phyloP scores from a whole-genome alignment of 2,113 vertebrate species.

The Sterna hirundo region DNA sequence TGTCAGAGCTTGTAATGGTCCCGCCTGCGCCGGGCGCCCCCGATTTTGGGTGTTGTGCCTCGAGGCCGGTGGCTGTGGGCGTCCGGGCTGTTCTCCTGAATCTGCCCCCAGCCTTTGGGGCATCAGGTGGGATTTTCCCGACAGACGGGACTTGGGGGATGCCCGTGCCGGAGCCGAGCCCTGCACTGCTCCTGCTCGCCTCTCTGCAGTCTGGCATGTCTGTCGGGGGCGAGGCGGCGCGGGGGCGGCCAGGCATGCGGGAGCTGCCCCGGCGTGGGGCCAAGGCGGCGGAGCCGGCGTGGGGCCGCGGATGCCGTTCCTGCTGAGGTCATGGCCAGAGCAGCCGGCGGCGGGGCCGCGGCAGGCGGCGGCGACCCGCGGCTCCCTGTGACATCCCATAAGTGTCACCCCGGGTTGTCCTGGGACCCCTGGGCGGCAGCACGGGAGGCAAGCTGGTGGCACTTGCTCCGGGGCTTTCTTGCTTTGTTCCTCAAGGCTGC shows the following conservation, averaged over 20 bases:
- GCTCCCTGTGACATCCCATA: accelerated
- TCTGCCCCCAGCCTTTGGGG: neutral
- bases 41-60: accelerated
- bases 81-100: neutral
- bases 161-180: neutral
- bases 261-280: neutral
- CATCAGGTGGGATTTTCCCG: accelerated
- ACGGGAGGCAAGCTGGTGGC: accelerated
- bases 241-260: neutral
- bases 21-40: neutral
- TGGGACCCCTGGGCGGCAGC: accelerated
- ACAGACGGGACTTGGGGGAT: neutral
- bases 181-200: neutral
- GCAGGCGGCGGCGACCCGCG: too few relatives aligned
- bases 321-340: neutral
- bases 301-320: neutral
- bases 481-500: accelerated
- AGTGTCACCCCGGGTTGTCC: neutral
- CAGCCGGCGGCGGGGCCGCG: neutral
- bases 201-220: neutral
- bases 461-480: accelerated
- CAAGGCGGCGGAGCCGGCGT: too few relatives aligned
- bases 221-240: neutral
- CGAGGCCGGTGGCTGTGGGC: neutral
- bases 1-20: neutral